Percentiles rank a stretch among this genome's conserved stretches.
phyloP scores from a whole-genome alignment of 2,888 invertebrate species.

The Caenorhabditis sulstoni region DNA sequence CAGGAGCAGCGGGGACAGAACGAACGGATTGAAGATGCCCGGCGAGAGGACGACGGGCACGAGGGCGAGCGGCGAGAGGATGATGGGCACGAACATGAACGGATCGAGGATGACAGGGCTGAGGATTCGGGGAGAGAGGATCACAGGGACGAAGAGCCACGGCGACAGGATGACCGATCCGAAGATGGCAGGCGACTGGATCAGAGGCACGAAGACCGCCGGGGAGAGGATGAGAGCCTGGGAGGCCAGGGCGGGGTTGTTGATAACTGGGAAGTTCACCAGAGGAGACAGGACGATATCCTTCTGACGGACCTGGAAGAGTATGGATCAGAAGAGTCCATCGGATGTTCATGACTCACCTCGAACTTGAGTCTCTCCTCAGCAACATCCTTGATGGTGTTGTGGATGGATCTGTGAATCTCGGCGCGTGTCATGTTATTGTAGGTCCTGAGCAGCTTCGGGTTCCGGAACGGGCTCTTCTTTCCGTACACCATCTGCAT shows the following conservation, averaged over 20 bases:
- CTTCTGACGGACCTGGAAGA: constrained; percentile 47
- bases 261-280: constrained; percentile 39
- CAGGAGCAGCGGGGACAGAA: constrained; percentile 69
- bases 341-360: constrained; percentile 20
- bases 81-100: constrained; percentile 62
- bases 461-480: constrained; percentile 68
- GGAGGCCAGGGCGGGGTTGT: constrained; percentile 56
- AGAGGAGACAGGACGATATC: constrained; percentile 65
- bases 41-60: constrained; percentile 62
- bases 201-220: constrained; percentile 59
- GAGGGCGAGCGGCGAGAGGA: constrained; percentile 63
- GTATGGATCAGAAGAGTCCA: not conserved
- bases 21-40: constrained; percentile 54
- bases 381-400: constrained; percentile 56
- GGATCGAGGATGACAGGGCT: constrained; percentile 64
- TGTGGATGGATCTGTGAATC: constrained; percentile 48
- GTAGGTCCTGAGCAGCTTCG: constrained; percentile 43
- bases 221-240: constrained; percentile 69
- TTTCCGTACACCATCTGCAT: constrained; percentile 72
- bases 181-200: constrained; percentile 62
- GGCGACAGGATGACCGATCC: constrained; percentile 64
- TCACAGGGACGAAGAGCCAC: constrained; percentile 67
- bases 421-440: constrained; percentile 50
- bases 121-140: constrained; percentile 62
- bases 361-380: constrained; percentile 53